Conservation (phyloP, 2,888 invertebrate species). For the Hyalella azteca region DNA sequence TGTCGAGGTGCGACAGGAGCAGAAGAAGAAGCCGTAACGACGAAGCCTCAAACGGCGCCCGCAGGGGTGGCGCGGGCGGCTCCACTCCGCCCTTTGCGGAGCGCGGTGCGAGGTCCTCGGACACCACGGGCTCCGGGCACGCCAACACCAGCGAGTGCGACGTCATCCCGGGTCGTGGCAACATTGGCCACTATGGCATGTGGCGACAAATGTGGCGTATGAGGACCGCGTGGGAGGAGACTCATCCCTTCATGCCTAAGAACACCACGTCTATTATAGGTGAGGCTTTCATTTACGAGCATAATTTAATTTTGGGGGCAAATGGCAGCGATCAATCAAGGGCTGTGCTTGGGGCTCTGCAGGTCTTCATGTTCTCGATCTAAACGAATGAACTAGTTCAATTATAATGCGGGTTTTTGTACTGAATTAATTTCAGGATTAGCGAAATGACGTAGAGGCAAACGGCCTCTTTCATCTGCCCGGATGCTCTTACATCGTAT, state of each 20-base stretch:
- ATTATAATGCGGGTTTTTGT: no score
- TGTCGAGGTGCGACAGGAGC: slow-evolving; percentile 11
- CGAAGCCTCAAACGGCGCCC: neutral
- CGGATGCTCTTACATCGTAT: no score
- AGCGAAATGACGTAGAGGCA: no score
- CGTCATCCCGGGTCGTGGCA: slow-evolving; percentile 34
- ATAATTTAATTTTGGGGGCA: no score
- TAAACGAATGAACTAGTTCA: no score
- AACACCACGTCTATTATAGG: slow-evolving; percentile 15
- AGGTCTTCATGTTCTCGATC: no score
- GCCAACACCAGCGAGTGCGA: neutral
- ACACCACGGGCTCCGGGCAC: no score
- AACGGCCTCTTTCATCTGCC: no score
- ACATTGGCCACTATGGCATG: slow-evolving; percentile 49
- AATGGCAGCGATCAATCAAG: no score
- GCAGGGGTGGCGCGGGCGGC: neutral
- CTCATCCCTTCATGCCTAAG: neutral
- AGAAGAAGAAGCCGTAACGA: slow-evolving; percentile 9
- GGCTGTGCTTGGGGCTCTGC: no score
- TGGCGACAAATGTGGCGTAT: slow-evolving; percentile 52
- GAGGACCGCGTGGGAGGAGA: slow-evolving; percentile 26
- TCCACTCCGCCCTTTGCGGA: neutral
- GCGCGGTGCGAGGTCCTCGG: neutral
- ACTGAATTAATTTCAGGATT: no score
- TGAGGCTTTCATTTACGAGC: neutral